These are phyloP conservation scores for Drosophila incognita DNA, from an alignment of 2,888 invertebrate genomes.

Conservation along the genomic window DNA sequence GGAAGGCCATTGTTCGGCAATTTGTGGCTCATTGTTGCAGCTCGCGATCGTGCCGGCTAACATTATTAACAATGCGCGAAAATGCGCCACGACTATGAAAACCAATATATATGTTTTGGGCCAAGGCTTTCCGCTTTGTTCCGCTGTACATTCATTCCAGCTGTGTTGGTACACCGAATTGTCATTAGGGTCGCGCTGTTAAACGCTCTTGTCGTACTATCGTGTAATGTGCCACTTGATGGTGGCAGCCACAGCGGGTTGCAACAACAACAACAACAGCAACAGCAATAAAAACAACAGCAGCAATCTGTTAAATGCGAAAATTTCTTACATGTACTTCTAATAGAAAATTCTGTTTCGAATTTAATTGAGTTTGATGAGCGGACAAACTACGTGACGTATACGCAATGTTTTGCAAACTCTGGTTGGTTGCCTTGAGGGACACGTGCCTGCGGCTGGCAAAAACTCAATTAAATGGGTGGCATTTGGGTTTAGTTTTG, in stretches of 20 bases:
- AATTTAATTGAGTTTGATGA: constrained; percentile 25
- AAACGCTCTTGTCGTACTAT: constrained; percentile 20
- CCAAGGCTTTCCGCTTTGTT: constrained; percentile 17
- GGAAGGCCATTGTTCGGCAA: constrained; percentile 65
- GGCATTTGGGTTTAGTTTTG: constrained; percentile 28
- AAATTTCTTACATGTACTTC: constrained; percentile 28
- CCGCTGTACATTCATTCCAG: constrained; percentile 57
- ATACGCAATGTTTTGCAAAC: constrained; percentile 25
- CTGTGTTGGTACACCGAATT: constrained; percentile 65
- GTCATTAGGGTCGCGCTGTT: constrained; percentile 56
- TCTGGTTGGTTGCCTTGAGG: not conserved
- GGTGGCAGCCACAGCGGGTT: constrained; percentile 45
- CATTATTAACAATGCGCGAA: constrained; percentile 35
- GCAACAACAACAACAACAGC: constrained; percentile 12
- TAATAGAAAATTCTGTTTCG: constrained; percentile 11
- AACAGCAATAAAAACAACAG: not conserved
- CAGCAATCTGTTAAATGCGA: constrained; percentile 38
- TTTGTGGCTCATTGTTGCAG: constrained; percentile 71
- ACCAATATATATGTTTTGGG: constrained; percentile 6
- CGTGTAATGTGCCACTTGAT: constrained; percentile 37
- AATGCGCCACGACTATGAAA: constrained; percentile 11
- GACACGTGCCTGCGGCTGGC: constrained; percentile 16
- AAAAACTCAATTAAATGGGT: constrained; percentile 43
- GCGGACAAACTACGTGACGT: constrained; percentile 23
- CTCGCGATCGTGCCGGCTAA: constrained; percentile 2